Evolutionary conservation across 2,113 vertebrate species (phyloP).

Genomic region (Mungos mungo): DNA sequence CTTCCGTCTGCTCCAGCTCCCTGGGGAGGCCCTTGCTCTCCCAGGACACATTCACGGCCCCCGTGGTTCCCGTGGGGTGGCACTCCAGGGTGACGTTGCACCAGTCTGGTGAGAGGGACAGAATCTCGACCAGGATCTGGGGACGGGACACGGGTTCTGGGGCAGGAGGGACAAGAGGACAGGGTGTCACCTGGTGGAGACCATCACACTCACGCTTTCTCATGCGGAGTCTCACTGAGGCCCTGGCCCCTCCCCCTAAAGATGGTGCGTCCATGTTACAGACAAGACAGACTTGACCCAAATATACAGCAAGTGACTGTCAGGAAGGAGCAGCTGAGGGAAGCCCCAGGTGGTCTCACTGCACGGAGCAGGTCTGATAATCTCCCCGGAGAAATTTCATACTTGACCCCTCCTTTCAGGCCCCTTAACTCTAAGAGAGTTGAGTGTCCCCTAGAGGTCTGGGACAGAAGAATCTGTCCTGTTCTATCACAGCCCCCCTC

Average conservation of each 20-base stretch:
- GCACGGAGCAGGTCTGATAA: background rate
- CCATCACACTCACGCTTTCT: background rate
- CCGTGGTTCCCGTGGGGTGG: accelerated
- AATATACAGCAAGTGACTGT: background rate
- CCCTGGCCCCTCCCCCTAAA: background rate
- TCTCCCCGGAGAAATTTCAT: no score
- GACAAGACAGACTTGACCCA: background rate
- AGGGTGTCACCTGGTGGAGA: background rate
- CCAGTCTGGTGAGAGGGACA: slow-evolving; percentile 4
- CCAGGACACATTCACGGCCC: slow-evolving; percentile 66
- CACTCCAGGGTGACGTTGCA: slow-evolving; percentile 72
- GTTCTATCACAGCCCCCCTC: no score
- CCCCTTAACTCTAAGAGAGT: background rate
- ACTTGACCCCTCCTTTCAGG: no score
- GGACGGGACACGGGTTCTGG: background rate
- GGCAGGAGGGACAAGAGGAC: background rate
- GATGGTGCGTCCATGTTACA: background rate
- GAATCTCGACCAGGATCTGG: background rate
- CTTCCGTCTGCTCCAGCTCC: accelerated
- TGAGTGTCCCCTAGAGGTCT: background rate
- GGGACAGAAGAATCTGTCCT: background rate
- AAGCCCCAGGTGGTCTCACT: background rate
- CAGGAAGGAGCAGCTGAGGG: background rate
- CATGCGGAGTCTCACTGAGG: background rate
- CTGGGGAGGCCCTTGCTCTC: background rate